Percentiles rank a stretch among this genome's conserved stretches.
These are phyloP conservation scores for Suricata suricatta DNA, from an alignment of 2,113 vertebrate genomes.

Conservation along the genomic window DNA sequence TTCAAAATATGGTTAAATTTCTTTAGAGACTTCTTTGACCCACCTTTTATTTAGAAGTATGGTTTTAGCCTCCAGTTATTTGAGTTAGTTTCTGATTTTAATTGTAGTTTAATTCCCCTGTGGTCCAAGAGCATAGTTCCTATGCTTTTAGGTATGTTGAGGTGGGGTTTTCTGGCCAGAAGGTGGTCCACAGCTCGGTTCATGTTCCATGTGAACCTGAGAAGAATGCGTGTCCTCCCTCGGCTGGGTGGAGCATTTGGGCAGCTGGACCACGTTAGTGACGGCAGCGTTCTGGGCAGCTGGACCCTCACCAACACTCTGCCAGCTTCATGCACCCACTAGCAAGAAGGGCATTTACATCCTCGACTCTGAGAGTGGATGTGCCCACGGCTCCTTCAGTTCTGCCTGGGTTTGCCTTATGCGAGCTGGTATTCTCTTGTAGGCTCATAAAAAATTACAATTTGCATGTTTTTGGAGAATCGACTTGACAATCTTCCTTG, in stretches of 20 bases:
- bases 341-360: neutral
- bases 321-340: neutral
- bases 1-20: neutral
- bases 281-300: neutral
- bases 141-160: neutral
- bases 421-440: neutral
- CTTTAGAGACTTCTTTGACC: neutral
- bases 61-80: neutral
- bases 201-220: neutral
- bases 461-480: neutral
- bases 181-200: no score
- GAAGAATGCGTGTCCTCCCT: neutral
- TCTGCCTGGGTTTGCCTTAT: neutral
- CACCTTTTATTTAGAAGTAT: neutral
- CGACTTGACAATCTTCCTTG: neutral
- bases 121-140: neutral
- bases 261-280: neutral
- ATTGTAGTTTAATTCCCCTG: neutral
- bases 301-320: neutral
- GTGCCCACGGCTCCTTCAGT: neutral
- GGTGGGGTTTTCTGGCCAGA: neutral
- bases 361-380: neutral
- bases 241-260: neutral
- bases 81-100: neutral
- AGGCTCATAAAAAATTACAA: neutral